Percentiles rank a stretch among this genome's conserved stretches.
Conservation (phyloP, 2,888 invertebrate species). For the Yponomeuta evonymella region DNA sequence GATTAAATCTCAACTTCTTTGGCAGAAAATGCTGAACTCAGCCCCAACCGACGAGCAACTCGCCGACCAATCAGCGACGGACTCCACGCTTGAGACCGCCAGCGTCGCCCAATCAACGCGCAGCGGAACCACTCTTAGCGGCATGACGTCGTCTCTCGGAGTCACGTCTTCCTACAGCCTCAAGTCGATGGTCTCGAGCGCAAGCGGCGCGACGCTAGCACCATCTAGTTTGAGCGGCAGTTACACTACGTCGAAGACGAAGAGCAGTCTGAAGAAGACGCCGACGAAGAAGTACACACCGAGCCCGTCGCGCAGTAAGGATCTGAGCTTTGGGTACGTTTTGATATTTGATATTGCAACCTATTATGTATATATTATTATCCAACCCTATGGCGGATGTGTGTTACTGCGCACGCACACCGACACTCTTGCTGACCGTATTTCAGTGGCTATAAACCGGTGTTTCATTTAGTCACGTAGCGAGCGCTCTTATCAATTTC, state of each 20-base stretch:
- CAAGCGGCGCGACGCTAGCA: conserved; percentile 57
- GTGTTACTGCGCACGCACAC: background rate
- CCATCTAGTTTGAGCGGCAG: conserved; percentile 63
- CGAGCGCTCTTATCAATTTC: no score
- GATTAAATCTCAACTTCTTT: conserved; percentile 6
- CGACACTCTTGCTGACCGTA: background rate
- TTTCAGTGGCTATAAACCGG: no score
- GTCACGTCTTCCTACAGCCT: conserved; percentile 62
- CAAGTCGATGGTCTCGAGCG: conserved; percentile 55
- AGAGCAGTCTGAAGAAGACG: conserved; percentile 62
- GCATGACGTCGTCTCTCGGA: conserved; percentile 60
- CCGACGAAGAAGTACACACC: conserved; percentile 56
- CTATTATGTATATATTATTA: no score
- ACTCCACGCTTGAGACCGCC: conserved; percentile 47
- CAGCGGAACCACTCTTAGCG: conserved; percentile 40
- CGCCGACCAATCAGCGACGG: conserved; percentile 45
- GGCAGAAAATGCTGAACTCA: conserved; percentile 67
- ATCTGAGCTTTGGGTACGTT: conserved; percentile 27
- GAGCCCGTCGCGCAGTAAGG: conserved; percentile 47
- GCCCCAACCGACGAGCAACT: conserved; percentile 63
- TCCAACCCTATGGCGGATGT: background rate
- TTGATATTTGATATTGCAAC: background rate
- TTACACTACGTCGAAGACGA: conserved; percentile 54
- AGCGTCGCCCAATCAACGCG: conserved; percentile 57
- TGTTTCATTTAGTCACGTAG: no score